Conservation (phyloP, 2,113 vertebrate genomes). For the Mastomys natalensis region DNA sequence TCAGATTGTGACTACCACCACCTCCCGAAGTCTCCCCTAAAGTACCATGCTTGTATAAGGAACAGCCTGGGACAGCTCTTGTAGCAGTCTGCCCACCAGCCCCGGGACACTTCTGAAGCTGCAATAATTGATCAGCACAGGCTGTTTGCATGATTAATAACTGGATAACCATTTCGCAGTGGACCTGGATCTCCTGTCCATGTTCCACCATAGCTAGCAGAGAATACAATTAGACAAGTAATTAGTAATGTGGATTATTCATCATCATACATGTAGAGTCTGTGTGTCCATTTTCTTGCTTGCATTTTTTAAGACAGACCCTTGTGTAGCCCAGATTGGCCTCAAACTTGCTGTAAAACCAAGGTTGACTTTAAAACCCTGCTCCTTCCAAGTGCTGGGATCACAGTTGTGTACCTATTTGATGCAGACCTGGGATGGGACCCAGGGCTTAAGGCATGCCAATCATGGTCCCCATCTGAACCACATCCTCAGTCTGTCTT, state of each 20-base stretch:
- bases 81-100: background rate
- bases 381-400: background rate
- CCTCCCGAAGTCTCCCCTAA: slow-evolving; percentile 14
- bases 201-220: background rate
- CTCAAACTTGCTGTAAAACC: background rate
- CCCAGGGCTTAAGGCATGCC: background rate
- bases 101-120: background rate
- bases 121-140: background rate
- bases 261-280: background rate
- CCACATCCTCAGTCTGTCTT: background rate
- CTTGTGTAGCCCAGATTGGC: background rate
- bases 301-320: background rate
- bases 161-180: background rate
- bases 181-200: background rate
- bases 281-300: background rate
- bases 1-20: background rate
- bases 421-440: background rate
- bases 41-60: background rate
- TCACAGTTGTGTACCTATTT: background rate
- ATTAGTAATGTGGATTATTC: background rate
- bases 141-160: background rate
- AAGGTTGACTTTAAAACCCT: background rate
- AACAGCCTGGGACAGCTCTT: background rate
- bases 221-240: background rate
- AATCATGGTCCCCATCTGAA: background rate